A percentile compares a stretch with the other conserved stretches of the same genome.
Conservation (phyloP, 2,888 invertebrate species). For the Didymodactylos carnosus region DNA sequence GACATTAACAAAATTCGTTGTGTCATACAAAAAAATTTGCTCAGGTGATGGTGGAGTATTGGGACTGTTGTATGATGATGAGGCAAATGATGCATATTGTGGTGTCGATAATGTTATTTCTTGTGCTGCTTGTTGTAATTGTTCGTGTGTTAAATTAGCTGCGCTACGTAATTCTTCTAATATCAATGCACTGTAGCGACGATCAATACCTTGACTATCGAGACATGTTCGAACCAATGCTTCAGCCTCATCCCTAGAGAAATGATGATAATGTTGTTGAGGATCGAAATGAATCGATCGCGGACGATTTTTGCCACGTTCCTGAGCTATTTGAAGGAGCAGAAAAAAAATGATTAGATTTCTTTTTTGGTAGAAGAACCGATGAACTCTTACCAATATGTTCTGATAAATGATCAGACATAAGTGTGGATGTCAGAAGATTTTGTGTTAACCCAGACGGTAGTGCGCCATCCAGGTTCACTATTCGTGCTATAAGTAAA, state of each 20-base stretch:
- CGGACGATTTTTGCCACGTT: no score
- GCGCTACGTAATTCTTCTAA: slow-evolving; percentile 10
- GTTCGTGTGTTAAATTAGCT: slow-evolving; percentile 7
- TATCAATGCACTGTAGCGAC: slow-evolving; percentile 6
- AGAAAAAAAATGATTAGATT: no score
- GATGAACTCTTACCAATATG: no score
- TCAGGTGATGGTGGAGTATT: background rate
- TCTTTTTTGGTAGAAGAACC: no score
- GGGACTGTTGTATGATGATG: background rate
- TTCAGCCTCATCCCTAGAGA: background rate
- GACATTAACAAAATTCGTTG: background rate
- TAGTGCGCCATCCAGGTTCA: background rate
- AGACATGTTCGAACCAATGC: slow-evolving; percentile 6
- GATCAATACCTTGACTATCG: slow-evolving; percentile 10
- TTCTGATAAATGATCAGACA: no score
- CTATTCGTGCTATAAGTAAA: background rate
- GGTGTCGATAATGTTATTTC: background rate
- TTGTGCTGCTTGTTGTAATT: slow-evolving; percentile 8
- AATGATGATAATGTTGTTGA: no score
- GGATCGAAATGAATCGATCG: no score
- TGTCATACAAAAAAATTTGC: background rate
- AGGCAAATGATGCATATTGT: background rate
- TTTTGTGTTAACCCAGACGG: background rate
- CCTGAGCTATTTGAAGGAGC: no score
- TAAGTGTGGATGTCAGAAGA: background rate